phyloP scores from a whole-genome alignment of 2,797 vertebrate species.

The Threskiornis aethiopicus region DNA sequence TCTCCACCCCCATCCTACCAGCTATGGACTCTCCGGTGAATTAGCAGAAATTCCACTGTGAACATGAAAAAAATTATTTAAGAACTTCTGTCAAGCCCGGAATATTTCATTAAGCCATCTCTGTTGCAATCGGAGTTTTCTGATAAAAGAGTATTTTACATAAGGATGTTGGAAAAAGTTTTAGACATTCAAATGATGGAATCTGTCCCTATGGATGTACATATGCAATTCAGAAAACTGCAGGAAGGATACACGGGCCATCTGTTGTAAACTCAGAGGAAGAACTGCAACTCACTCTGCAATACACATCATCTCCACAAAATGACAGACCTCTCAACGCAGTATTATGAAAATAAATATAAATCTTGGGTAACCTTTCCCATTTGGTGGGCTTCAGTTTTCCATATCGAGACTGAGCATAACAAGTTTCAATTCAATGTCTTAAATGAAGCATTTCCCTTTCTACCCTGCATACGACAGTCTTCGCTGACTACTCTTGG shows the following conservation, averaged over 20 bases:
- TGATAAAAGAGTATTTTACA: background rate
- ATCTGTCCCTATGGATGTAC: background rate
- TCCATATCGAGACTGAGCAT: background rate
- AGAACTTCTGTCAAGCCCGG: background rate
- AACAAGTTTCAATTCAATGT: background rate
- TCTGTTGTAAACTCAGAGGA: background rate
- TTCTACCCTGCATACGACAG: background rate
- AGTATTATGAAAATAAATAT: background rate
- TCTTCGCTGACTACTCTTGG: background rate
- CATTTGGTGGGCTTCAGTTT: background rate
- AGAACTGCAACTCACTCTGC: background rate
- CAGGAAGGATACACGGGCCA: background rate
- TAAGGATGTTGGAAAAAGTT: background rate
- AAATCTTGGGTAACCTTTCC: background rate
- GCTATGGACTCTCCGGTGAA: background rate
- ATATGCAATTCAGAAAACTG: background rate
- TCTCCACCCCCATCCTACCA: background rate
- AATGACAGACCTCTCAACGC: background rate
- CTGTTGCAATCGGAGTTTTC: background rate
- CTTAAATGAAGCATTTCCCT: background rate
- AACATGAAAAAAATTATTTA: background rate
- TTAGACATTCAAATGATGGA: background rate
- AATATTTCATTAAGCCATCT: background rate
- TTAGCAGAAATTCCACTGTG: background rate
- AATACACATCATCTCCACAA: background rate